These are phyloP conservation scores for Pagetopsis macropterus DNA, from an alignment of 2,797 vertebrate species.

Conservation along the genomic window DNA sequence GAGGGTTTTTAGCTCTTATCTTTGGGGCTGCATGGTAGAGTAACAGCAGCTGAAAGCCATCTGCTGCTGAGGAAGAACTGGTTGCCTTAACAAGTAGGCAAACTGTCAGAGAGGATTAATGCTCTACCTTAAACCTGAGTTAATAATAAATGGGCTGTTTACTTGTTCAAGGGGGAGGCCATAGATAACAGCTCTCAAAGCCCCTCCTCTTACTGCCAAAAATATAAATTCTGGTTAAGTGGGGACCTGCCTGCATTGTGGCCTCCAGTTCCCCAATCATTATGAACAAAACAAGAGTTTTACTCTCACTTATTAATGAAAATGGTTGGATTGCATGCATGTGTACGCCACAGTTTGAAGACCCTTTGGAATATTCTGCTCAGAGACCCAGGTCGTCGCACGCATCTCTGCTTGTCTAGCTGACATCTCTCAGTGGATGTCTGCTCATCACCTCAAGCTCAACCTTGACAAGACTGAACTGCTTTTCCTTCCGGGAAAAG, in stretches of 20 bases:
- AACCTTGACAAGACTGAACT: no score
- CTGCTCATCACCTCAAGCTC: no score
- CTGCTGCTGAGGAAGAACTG: constrained; percentile 82
- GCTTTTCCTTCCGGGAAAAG: no score
- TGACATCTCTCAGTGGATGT: no score
- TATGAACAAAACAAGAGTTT: constrained; percentile 85
- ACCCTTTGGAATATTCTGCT: constrained; percentile 45
- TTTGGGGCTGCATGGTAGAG: constrained; percentile 57
- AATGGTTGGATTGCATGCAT: constrained; percentile 77
- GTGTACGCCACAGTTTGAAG: constrained; percentile 48
- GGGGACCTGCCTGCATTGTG: constrained; percentile 84
- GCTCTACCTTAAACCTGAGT: constrained; percentile 89
- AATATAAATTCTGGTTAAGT: constrained; percentile 91
- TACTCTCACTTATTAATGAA: constrained; percentile 81
- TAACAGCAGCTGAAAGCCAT: constrained; percentile 83
- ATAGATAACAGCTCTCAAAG: constrained; percentile 87
- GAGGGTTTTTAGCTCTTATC: constrained; percentile 61
- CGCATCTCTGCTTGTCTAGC: no score
- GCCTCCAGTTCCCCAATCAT: constrained; percentile 83
- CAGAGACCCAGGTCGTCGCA: no score
- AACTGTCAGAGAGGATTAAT: constrained; percentile 90
- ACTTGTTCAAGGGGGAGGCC: constrained; percentile 88
- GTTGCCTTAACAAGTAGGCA: constrained; percentile 88
- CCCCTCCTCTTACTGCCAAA: constrained; percentile 88
- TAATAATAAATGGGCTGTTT: constrained; percentile 92